phyloP scores from a whole-genome alignment of 1,140 invertebrate species.

The Phortica variegata region DNA sequence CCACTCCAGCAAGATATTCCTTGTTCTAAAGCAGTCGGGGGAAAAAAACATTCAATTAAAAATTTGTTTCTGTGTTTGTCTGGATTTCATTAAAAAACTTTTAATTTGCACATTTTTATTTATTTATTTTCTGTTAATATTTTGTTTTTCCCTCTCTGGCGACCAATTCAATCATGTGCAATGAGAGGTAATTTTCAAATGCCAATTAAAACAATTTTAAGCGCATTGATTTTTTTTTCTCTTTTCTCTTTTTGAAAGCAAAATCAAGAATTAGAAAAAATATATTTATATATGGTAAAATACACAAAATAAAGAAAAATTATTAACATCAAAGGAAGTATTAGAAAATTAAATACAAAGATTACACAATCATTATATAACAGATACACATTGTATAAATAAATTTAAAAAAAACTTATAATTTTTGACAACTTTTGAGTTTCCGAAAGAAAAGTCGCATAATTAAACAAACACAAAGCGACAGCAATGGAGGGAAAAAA shows the following conservation, averaged over 20 bases:
- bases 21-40: too few species aligned
- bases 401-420: constrained; percentile 22
- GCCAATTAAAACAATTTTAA: constrained; percentile 44
- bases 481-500: neutral
- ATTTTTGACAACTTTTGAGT: constrained; percentile 41
- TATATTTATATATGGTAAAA: constrained; percentile 15
- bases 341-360: constrained; percentile 46
- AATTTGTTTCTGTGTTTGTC: too few species aligned
- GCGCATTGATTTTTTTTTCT: constrained; percentile 18
- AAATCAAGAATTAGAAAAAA: constrained; percentile 27
- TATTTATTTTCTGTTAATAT: too few species aligned
- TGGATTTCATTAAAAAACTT: too few species aligned
- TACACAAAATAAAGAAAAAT: constrained; percentile 36
- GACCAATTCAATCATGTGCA: constrained; percentile 14
- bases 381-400: constrained; percentile 24
- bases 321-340: constrained; percentile 43
- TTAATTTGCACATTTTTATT: neutral
- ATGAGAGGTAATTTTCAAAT: constrained; percentile 5
- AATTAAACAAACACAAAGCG: constrained; percentile 53
- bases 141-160: too few species aligned
- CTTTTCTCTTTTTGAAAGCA: constrained; percentile 7
- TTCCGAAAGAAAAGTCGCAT: constrained; percentile 50
- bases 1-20: too few species aligned
- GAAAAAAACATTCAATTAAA: too few species aligned
- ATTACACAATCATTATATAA: constrained; percentile 34